Conservation (phyloP, 2,113 vertebrate genomes). For the Sciurus niger region DNA sequence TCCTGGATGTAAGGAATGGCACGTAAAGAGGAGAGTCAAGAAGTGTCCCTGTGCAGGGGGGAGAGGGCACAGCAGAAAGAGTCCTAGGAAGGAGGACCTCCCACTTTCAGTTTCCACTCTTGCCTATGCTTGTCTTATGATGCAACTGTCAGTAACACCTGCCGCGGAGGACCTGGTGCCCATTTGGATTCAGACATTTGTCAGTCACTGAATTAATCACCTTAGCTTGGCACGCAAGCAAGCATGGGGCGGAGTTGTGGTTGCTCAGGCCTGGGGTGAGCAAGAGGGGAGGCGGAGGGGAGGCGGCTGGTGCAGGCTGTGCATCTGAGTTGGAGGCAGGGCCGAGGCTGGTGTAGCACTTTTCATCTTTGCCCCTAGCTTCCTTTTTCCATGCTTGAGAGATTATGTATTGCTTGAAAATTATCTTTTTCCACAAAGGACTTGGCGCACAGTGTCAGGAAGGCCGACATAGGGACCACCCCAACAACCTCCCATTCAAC, state of each 20-base stretch:
- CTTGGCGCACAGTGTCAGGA: not conserved
- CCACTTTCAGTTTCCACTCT: constrained; percentile 15
- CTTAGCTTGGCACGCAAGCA: not conserved
- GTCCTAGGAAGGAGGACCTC: not conserved
- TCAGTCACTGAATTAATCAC: not conserved
- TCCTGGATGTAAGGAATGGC: not conserved
- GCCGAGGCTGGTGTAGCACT: fast-evolving
- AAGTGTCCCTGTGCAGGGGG: no score
- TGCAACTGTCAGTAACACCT: constrained; percentile 65
- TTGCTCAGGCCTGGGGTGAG: not conserved
- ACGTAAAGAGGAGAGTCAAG: fast-evolving
- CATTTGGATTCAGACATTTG: not conserved
- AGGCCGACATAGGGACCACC: not conserved
- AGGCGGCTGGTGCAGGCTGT: fast-evolving
- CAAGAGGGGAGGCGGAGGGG: not conserved
- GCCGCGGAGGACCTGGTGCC: constrained; percentile 9
- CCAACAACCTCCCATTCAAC: not conserved
- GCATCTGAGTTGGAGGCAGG: not conserved
- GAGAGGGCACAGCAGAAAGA: not conserved
- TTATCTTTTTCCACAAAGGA: not conserved
- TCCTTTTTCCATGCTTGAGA: not conserved
- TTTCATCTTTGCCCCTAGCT: not conserved
- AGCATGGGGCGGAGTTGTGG: not conserved
- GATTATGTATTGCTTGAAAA: not conserved
- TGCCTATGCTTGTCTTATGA: constrained; percentile 61